Conservation (phyloP, 1,140 invertebrate genomes). For the Andricus grossulariae region DNA sequence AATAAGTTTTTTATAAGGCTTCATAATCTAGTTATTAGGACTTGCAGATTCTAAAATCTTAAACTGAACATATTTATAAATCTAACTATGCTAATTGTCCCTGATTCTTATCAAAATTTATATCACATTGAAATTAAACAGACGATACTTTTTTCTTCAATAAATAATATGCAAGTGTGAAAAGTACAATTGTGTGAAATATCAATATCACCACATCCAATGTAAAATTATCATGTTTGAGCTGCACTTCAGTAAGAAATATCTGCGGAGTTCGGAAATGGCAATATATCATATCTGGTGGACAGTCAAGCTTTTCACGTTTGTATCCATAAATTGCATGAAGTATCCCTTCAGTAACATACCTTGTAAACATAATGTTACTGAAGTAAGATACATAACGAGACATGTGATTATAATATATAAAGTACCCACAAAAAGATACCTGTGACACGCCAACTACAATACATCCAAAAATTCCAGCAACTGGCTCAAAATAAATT, state of each 20-base stretch:
- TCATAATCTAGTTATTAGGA: no score
- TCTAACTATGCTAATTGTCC: no score
- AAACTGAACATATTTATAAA: no score
- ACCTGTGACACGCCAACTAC: not conserved
- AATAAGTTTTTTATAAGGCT: no score
- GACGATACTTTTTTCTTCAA: constrained; percentile 4
- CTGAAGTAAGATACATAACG: not conserved
- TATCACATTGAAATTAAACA: not conserved
- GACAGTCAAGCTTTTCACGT: not conserved
- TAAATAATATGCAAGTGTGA: not conserved
- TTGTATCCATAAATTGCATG: constrained; percentile 1
- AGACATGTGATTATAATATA: constrained; percentile 8
- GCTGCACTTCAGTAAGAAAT: not conserved
- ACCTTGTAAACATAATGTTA: not conserved
- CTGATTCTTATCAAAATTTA: no score
- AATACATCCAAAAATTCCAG: constrained; percentile 14
- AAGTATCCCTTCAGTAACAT: not conserved
- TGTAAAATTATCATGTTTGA: not conserved
- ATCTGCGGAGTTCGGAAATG: not conserved
- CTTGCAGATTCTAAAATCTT: no score
- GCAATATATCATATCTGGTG: not conserved
- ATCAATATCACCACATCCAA: not conserved
- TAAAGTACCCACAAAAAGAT: constrained; percentile 16
- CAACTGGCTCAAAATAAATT: not conserved
- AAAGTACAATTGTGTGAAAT: not conserved